These are phyloP conservation scores for Pomacea maculata DNA, from an alignment of 1,140 invertebrate genomes.

Conservation along the genomic window DNA sequence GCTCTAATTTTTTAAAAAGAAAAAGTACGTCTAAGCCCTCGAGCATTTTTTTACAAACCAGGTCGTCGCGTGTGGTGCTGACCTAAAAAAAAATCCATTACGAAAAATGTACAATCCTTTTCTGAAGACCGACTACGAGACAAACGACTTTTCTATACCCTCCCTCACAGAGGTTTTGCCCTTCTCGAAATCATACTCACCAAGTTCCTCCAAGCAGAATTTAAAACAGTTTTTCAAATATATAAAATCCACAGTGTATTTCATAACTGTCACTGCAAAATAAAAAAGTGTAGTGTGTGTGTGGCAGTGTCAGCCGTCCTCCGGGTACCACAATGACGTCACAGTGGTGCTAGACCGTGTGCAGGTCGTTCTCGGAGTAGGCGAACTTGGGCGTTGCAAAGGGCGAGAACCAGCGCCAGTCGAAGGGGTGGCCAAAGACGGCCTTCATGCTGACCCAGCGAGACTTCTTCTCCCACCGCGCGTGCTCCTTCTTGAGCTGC, in stretches of 20 bases:
- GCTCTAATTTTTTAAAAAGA: too few species aligned
- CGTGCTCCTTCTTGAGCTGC: conserved; percentile 92
- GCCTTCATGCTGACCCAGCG: conserved; percentile 93
- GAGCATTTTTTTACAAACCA: too few species aligned
- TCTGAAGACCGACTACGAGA: too few species aligned
- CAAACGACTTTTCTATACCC: too few species aligned
- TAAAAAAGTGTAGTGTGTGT: background rate
- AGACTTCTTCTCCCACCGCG: conserved; percentile 88
- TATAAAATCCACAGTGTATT: background rate
- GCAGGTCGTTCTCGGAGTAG: conserved; percentile 20
- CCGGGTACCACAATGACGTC: background rate
- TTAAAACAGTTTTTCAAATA: background rate
- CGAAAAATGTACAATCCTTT: too few species aligned
- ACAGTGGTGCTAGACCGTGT: conserved; percentile 12
- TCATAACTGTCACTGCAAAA: background rate
- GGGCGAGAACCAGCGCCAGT: conserved; percentile 92
- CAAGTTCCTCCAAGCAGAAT: background rate
- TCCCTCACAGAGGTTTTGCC: too few species aligned
- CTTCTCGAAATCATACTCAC: background rate
- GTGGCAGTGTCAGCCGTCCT: background rate
- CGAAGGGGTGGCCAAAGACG: conserved; percentile 90
- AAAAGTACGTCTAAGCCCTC: too few species aligned
- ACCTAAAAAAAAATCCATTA: too few species aligned
- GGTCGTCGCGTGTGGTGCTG: too few species aligned
- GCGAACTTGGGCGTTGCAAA: conserved; percentile 69